These are phyloP conservation scores for Temnothorax nylanderi DNA, from an alignment of 1,140 invertebrate genomes.

Conservation along the genomic window DNA sequence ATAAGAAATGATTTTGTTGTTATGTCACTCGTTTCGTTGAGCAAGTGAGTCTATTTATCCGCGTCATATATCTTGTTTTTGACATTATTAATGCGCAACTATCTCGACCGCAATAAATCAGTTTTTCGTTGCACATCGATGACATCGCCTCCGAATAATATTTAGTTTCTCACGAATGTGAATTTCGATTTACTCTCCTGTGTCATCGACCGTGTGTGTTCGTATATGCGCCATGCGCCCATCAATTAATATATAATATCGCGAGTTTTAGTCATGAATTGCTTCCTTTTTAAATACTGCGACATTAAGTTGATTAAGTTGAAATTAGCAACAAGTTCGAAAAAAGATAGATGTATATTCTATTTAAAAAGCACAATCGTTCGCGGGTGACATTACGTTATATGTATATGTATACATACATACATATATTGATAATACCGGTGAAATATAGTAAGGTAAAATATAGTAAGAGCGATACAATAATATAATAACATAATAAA, in stretches of 20 bases:
- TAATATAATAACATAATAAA: background rate
- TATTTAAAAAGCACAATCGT: background rate
- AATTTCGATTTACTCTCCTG: slow-evolving; percentile 18
- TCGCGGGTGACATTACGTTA: background rate
- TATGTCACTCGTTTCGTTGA: background rate
- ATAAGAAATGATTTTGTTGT: slow-evolving; percentile 31
- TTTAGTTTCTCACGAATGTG: background rate
- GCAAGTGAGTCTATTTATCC: slow-evolving; percentile 19
- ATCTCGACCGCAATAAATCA: slow-evolving; percentile 36
- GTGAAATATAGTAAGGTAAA: background rate
- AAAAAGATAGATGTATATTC: background rate
- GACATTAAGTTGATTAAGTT: background rate
- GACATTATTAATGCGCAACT: slow-evolving; percentile 49
- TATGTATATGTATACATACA: background rate
- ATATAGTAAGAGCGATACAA: background rate
- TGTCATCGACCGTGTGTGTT: background rate
- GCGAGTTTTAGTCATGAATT: background rate
- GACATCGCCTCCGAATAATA: slow-evolving; percentile 6
- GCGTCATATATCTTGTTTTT: slow-evolving; percentile 43
- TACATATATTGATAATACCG: background rate
- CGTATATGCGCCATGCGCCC: background rate
- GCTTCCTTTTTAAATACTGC: background rate
- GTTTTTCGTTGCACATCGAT: slow-evolving; percentile 44
- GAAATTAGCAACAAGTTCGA: background rate
- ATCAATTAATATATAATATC: slow-evolving; percentile 19